Evolutionary conservation across 2,113 vertebrate species (phyloP).

Genomic region (Piaya cayana): DNA sequence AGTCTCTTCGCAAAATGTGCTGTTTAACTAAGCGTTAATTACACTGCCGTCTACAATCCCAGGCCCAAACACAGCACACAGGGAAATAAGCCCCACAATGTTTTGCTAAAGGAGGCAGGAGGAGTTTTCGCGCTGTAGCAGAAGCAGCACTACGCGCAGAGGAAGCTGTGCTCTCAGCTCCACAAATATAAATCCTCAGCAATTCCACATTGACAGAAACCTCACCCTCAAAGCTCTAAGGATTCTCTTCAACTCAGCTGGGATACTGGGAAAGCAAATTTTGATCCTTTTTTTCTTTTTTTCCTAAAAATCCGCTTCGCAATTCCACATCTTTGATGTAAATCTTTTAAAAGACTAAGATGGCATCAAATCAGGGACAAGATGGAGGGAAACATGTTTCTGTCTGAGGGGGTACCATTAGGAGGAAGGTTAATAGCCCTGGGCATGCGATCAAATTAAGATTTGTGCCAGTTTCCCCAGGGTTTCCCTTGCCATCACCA

Average conservation of each 20-base stretch:
- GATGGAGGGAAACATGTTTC: conserved; percentile 28
- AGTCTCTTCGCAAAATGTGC: background rate
- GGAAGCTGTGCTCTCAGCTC: background rate
- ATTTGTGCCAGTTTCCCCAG: conserved; percentile 42
- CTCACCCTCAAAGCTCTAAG: background rate
- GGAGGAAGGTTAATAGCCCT: conserved; percentile 34
- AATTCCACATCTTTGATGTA: background rate
- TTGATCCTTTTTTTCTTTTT: background rate
- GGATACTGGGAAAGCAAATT: background rate
- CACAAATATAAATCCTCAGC: background rate
- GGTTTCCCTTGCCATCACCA: conserved; percentile 12
- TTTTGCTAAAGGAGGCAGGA: background rate
- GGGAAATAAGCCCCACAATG: background rate
- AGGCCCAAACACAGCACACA: background rate
- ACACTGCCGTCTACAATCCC: background rate
- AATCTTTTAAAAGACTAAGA: background rate
- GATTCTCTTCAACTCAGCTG: background rate
- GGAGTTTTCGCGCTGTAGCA: background rate
- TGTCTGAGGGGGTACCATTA: background rate
- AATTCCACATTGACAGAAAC: background rate
- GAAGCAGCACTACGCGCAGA: background rate
- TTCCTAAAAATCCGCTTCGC: background rate
- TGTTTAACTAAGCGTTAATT: background rate
- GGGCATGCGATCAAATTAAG: conserved; percentile 34
- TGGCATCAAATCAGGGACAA: conserved; percentile 34